Base-by-base conservation (phyloP, 2,888 invertebrate genomes). In the Rhimphoctona megacephalus region DNA sequence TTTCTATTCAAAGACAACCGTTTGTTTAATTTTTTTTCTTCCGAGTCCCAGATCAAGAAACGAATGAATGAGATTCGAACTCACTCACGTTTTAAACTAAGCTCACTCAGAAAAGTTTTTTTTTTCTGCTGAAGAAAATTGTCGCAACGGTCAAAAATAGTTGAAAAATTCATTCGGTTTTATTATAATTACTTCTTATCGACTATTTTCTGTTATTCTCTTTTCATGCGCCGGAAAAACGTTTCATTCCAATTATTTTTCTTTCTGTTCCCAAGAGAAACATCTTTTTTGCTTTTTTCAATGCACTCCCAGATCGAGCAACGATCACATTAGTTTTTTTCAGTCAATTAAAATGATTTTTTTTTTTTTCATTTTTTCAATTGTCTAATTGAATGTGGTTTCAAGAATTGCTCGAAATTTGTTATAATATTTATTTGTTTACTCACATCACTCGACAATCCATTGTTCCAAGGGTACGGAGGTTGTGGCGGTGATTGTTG, bases 401-500 rank as follows among this genome's bases (percentile, higher is more conserved):
- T 30, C 25, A 14, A 30, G 11, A 11, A 30, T 61, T 14, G 4
- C 17, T 61, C 61, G 30, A 30, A 2, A 17, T 61, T 61, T 30
- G 19, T 49, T 5, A 30, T 17, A 61, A 61, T 25, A 61, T 30
- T 54, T 8, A 30, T 6, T 5, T 17, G 30, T 61, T 30, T 80
- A 94, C 94, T 94, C 85, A 94, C 94, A 81, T 94, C 94, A 84
- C 91, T 92, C 85, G 94, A 93, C 83, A 94, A 91, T 76, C 94
- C 94, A 82, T 94, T 94, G 90, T 94, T 94, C 94, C 94, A 94
- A 22, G 94, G 94, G 86, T 94, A 94, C 22, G 94, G 94, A 36
- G 94, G 93, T 81, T 94, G 94, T 22, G 94, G 93, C 39, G 94
- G 92, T 54, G 94, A 94, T 83, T 94, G 94, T 82, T 94, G 94